phyloP scores from a whole-genome alignment of 2,113 vertebrate species.

The Ceyx melanurus region DNA sequence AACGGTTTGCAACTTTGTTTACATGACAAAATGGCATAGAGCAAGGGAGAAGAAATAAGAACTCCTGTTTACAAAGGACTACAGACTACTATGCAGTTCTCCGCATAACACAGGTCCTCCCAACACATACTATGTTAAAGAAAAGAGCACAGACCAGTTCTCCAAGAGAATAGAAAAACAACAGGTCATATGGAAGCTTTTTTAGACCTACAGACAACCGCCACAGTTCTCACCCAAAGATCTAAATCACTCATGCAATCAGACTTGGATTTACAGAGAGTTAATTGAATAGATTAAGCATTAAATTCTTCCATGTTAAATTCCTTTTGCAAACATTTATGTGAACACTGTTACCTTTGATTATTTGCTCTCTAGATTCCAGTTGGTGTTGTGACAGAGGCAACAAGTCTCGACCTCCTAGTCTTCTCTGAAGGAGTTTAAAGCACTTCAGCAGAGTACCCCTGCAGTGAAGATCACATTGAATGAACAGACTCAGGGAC shows the following conservation, averaged over 20 bases:
- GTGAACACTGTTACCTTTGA: background rate
- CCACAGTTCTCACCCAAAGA: background rate
- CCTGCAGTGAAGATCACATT: background rate
- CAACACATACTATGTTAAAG: background rate
- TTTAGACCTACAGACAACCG: background rate
- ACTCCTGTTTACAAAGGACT: background rate
- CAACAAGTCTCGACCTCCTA: background rate
- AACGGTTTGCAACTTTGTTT: background rate
- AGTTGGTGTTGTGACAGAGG: background rate
- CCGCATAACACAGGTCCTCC: background rate
- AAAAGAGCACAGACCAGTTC: background rate
- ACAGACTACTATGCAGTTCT: background rate
- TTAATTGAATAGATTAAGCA: background rate
- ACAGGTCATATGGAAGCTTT: background rate
- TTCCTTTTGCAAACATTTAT: background rate
- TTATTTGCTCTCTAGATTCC: background rate
- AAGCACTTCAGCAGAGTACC: background rate
- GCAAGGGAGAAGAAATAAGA: background rate
- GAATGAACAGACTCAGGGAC: background rate
- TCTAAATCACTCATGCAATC: background rate
- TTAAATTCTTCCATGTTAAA: background rate
- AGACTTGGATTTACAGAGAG: background rate
- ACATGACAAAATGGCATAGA: background rate
- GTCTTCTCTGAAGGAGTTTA: background rate
- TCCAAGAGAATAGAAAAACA: background rate